Base-by-base conservation (phyloP, 2,797 vertebrate genomes). In the Buphagus erythrorhynchus region DNA sequence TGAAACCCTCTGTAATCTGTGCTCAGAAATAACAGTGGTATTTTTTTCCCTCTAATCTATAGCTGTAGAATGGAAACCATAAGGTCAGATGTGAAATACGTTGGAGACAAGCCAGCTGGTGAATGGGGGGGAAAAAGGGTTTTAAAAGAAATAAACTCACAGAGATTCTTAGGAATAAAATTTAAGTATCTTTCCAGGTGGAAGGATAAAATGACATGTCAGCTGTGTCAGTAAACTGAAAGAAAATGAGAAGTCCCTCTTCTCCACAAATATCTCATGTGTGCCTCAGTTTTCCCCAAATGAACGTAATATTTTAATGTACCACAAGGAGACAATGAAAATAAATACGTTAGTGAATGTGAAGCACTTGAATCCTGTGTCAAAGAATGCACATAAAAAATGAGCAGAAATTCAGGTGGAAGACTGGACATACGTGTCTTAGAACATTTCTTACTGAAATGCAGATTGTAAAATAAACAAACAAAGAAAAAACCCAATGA, bases 1-100 rank as follows among this genome's bases (percentile, higher is more conserved):
- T 86, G 89, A 91, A 88, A 90, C 16, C 57, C 42, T 63, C 85
- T 87, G 85, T 77, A 94, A 92, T 87, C 55, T 77, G 35, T 66
- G 24, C 59, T 90, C 95, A 76, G 89, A 94, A 95, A 73, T 69
- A 78, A 38, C 33, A 76, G 46, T 51, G 20, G 22, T 75, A 13
- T 3, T 33, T 83, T 88, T 55, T 84, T 15, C 1, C 7, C 31
- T 61, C 51, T 69, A 74, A 77, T 58, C 48, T 59, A 5, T 49
- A 63, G 9, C 22, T 80, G 43, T 48, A 62, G 68, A 88, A 79
- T 79, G 42, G 62, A 93, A 95, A 83, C 17, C 46, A 72, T 46
- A 31, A 68, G 81, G 57, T 94, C 51, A 74, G 66, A 94, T 66
- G 46, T 68, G 74, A 94, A 90, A 52, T 77, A 36, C 52, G 8